Evolutionary conservation across 2,113 vertebrate species (phyloP).

Genomic region (Bujurquina vittata): DNA sequence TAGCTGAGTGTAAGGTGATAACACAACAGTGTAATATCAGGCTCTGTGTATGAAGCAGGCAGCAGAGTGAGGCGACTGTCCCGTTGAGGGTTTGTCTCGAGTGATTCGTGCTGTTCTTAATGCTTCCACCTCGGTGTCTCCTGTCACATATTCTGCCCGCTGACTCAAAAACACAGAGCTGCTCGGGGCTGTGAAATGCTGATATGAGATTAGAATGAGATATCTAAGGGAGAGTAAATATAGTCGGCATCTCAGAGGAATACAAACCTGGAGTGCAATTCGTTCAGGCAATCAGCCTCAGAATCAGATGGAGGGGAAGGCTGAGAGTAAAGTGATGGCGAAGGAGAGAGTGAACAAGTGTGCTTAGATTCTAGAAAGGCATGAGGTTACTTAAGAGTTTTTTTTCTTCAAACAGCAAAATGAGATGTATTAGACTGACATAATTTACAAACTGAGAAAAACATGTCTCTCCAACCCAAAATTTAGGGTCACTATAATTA

Average conservation of each 20-base stretch:
- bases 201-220: conserved; percentile 37
- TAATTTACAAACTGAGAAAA: not conserved
- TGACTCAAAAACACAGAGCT: conserved; percentile 1
- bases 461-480: not conserved
- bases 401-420: not conserved
- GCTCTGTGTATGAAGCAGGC: not conserved
- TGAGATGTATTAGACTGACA: not conserved
- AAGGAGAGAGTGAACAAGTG: not conserved
- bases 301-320: not conserved
- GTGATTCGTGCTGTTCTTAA: not conserved
- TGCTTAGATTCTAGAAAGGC: not conserved
- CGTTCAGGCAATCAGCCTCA: conserved; percentile 1
- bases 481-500: fast-evolving
- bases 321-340: not conserved
- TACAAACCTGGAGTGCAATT: conserved; percentile 13
- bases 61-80: not conserved
- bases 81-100: not conserved
- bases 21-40: not conserved
- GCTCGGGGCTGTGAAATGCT: not conserved
- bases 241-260: conserved; percentile 1
- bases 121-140: not conserved
- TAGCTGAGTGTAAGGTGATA: not conserved
- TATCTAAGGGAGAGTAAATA: conserved; percentile 28
- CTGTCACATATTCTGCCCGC: conserved; percentile 3
- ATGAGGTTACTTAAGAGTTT: not conserved